Evolutionary conservation across 2,797 vertebrate species (phyloP).

Genomic region (Eulemur coronatus): DNA sequence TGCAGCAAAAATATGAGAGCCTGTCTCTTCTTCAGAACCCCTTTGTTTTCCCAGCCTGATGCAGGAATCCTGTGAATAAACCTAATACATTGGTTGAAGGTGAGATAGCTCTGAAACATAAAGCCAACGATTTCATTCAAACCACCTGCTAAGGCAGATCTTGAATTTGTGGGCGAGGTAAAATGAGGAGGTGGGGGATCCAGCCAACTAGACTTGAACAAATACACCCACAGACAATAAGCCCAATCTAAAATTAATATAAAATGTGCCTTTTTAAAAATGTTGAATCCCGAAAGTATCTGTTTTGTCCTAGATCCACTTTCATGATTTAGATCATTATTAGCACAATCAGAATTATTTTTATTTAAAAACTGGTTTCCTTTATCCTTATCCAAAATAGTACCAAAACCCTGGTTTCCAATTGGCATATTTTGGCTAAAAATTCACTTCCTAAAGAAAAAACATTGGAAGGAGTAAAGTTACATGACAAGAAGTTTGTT

Average conservation of each 20-base stretch:
- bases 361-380: neutral
- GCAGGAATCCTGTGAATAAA: conserved; percentile 69
- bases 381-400: neutral
- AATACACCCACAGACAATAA: neutral
- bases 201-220: neutral
- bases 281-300: neutral
- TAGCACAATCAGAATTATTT: neutral
- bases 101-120: conserved; percentile 40
- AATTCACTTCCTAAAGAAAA: conserved; percentile 21
- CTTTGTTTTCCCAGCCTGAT: conserved; percentile 4
- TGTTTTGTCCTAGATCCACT: neutral
- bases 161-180: neutral
- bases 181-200: neutral
- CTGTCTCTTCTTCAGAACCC: conserved; percentile 55
- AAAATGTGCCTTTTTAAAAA: neutral
- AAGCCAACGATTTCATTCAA: neutral
- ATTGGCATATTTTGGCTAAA: neutral
- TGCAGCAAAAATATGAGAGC: conserved; percentile 53
- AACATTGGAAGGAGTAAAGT: neutral
- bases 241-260: neutral
- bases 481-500: neutral
- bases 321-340: neutral
- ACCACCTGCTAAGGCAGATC: neutral
- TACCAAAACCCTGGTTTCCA: neutral
- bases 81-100: conserved; percentile 48